Base-by-base conservation (phyloP, 30 jellyfish, hydroid and myxozoan genomes). In the Catostylus mosaicus region DNA sequence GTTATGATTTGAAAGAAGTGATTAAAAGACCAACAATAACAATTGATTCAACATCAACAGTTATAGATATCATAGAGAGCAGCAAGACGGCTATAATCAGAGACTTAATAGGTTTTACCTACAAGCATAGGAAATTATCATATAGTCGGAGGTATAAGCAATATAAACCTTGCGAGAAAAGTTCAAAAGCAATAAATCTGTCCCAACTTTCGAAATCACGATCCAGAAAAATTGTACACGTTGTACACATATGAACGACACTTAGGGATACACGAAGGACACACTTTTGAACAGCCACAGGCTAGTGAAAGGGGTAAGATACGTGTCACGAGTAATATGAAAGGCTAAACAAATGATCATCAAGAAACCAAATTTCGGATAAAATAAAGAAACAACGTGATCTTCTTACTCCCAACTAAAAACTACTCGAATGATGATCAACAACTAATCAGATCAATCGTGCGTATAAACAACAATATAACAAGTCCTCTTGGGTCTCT, bases 201-300 rank as follows among this genome's bases (percentile, higher is more conserved):
- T 64, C 96, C 94, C 83, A 79, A 80, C 85, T 88, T 52, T 73
- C 89, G 71, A 73, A 60, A 85, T 78, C 34, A 84, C 75, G 84
- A 79, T 79, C 74, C 82, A 19, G 90, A 79, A 40, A 79, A 79
- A 79, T 16, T 79, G 92, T 67, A 48, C 68, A 70, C 51, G 68
- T 54, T 82, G 82, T 79, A 72, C 78, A 35, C 78, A 68, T 26
- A 85, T 82, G 69, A 82, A 82, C 69, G 85, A 68, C 67, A 78
- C 92, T 69, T 82, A 84, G 91, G 84, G 91, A 76, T 68, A 81
- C n/a, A n/a, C n/a, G n/a, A n/a, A n/a, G n/a, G n/a, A n/a, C n/a
- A n/a, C n/a, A n/a, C n/a, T n/a, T n/a, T n/a, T n/a, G n/a, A n/a
- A n/a, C n/a, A n/a, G n/a, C n/a, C n/a, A n/a, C n/a, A n/a, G n/a